Percentiles rank a stretch among this genome's conserved stretches.
Evolutionary conservation across 2,797 vertebrate species (phyloP).

Genomic region (Cynodonichthys magdalenae): DNA sequence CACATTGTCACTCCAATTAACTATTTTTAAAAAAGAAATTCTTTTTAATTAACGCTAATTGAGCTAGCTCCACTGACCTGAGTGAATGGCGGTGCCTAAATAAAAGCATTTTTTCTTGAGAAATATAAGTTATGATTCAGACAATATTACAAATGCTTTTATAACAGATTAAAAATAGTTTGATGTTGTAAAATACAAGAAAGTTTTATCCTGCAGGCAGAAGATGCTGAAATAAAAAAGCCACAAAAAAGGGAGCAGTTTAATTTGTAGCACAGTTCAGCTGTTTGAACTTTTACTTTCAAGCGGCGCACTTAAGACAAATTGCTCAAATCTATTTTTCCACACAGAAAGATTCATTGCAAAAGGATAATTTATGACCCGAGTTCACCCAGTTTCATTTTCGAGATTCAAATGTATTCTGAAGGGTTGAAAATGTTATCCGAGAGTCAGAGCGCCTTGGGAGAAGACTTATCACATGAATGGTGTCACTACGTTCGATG

Average conservation of each 20-base stretch:
- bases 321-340: constrained; percentile 16
- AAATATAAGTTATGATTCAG: not conserved
- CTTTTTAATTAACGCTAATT: too few relatives aligned
- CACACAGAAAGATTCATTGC: constrained; percentile 4
- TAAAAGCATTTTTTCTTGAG: not conserved
- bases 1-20: too few relatives aligned
- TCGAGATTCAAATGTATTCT: constrained; percentile 42
- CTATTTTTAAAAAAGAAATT: too few relatives aligned
- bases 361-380: constrained; percentile 38
- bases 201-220: not conserved
- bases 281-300: constrained; percentile 31
- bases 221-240: constrained; percentile 4
- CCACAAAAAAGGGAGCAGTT: not conserved
- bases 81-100: not conserved
- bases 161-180: not conserved
- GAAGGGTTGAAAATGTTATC: constrained; percentile 37
- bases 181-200: not conserved
- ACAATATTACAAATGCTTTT: not conserved
- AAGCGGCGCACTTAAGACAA: constrained; percentile 11
- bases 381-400: constrained; percentile 31
- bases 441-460: constrained; percentile 12
- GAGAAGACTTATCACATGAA: constrained; percentile 27
- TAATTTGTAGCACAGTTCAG: constrained; percentile 25
- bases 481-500: constrained; percentile 29
- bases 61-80: too few relatives aligned